Conservation (phyloP, 2,797 vertebrate species). For the Chrysocyon brachyurus region DNA sequence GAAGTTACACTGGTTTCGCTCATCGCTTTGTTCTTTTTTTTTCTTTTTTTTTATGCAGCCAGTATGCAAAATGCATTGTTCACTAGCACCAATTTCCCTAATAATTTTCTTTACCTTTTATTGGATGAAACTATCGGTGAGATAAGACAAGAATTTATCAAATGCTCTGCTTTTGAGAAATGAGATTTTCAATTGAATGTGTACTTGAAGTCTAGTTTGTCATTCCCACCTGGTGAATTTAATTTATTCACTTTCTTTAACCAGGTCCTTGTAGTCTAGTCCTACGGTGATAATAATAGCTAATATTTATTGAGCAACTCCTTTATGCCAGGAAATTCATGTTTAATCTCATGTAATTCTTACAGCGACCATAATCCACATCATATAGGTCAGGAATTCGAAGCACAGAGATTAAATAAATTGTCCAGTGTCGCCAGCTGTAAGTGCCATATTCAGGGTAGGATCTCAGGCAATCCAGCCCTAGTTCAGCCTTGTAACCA, state of each 20-base stretch:
- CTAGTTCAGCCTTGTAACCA: not conserved
- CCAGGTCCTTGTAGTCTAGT: not conserved
- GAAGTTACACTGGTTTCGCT: constrained; percentile 51
- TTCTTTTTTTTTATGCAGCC: not conserved
- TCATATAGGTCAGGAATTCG: not conserved
- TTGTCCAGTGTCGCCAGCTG: not conserved
- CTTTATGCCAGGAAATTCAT: constrained; percentile 9
- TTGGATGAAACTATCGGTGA: not conserved
- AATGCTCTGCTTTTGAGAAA: constrained; percentile 30
- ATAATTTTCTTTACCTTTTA: constrained; percentile 35
- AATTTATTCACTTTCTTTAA: not conserved
- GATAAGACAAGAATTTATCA: constrained; percentile 45
- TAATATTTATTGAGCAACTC: not conserved
- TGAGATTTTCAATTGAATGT: constrained; percentile 40
- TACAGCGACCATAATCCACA: not conserved
- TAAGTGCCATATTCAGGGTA: not conserved
- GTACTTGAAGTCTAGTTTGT: not conserved
- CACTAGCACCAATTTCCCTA: not conserved
- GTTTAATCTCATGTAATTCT: not conserved
- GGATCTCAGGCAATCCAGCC: not conserved
- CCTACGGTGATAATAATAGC: not conserved
- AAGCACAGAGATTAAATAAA: not conserved
- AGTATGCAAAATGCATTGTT: not conserved
- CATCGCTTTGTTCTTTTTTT: not conserved
- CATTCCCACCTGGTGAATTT: not conserved